phyloP scores from a whole-genome alignment of 37 sponge, comb jelly and placozoan species.

The Beroe ovata region DNA sequence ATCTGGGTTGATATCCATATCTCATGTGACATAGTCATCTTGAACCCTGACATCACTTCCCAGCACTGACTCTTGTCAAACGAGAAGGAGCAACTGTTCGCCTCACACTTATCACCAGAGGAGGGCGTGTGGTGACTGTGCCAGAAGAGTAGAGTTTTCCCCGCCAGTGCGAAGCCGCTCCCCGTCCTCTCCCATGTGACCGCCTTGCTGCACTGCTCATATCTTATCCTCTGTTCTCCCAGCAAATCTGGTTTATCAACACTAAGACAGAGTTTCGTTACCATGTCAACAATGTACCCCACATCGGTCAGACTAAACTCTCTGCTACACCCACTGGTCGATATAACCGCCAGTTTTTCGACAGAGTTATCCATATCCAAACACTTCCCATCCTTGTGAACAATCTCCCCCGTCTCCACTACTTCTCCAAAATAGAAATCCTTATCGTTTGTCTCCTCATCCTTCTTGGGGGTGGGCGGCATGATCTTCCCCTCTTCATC shows the following conservation, averaged over 20 bases:
- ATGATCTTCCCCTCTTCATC: background rate
- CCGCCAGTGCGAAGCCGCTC: background rate
- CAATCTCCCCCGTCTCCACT: background rate
- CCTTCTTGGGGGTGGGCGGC: background rate
- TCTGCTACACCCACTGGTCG: background rate
- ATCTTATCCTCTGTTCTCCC: background rate
- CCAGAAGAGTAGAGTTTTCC: background rate
- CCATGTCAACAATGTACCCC: background rate
- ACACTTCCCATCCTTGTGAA: background rate
- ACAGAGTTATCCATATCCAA: background rate
- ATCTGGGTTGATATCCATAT: background rate
- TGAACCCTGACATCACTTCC: background rate
- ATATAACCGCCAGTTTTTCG: background rate
- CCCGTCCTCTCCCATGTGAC: background rate
- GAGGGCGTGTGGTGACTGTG: background rate
- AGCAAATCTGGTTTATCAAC: background rate
- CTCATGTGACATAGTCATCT: background rate
- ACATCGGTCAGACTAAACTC: background rate
- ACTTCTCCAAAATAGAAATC: background rate
- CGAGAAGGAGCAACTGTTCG: background rate
- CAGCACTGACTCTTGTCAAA: background rate
- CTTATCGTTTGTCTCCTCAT: background rate
- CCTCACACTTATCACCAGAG: background rate
- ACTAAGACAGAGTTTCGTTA: background rate
- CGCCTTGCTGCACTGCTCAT: background rate